Evolutionary conservation across 2,113 vertebrate genomes (phyloP).

Genomic region (Grantiella picta): DNA sequence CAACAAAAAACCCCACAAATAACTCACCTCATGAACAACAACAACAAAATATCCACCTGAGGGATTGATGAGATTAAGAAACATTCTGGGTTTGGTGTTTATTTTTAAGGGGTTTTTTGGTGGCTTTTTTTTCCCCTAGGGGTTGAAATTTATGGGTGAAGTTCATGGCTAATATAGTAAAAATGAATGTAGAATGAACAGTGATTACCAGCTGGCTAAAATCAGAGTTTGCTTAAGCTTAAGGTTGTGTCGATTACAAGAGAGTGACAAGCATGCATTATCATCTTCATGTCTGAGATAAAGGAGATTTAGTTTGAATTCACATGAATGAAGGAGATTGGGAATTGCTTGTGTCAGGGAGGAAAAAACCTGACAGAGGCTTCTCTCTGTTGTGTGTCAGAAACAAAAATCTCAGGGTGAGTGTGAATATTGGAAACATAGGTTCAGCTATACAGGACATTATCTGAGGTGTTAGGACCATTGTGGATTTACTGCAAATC

Average conservation of each 20-base stretch:
- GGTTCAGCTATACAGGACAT: background rate
- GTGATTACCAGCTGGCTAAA: background rate
- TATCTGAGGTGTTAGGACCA: background rate
- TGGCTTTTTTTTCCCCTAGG: background rate
- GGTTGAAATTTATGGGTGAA: background rate
- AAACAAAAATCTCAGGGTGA: background rate
- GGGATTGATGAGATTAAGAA: background rate
- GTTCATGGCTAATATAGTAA: background rate
- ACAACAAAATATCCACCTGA: background rate
- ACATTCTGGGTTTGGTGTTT: background rate
- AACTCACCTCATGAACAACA: background rate
- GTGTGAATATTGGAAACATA: background rate
- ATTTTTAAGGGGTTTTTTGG: background rate
- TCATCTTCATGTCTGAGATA: background rate
- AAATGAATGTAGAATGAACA: background rate
- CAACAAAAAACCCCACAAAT: fast-evolving
- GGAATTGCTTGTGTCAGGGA: background rate
- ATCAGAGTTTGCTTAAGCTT: background rate
- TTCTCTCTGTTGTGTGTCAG: background rate
- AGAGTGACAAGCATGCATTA: background rate
- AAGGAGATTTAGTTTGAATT: background rate
- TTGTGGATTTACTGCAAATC: background rate
- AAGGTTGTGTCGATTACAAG: background rate
- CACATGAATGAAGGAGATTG: background rate
- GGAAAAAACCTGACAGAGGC: background rate